Base-by-base conservation (phyloP, 2,797 vertebrate genomes). In the Salmo trutta region DNA sequence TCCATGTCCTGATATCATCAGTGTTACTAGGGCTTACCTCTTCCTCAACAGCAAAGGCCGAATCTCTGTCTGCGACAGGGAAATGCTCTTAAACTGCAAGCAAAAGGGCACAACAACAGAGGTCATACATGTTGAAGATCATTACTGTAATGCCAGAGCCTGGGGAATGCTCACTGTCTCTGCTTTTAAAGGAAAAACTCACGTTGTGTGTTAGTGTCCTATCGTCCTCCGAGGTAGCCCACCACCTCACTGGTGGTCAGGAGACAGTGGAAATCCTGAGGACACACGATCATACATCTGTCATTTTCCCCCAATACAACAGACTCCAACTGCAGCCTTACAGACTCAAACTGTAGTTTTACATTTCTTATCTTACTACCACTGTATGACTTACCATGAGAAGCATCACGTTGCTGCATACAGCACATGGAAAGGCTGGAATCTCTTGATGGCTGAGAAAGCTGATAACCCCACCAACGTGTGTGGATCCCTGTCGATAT, bases 251-350 rank as follows among this genome's bases (percentile, higher is more conserved):
- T 99, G 73, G 94, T 94, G 0, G 97, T 99, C 91, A 99, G 83
- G 92, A 99, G 98, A 89, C 97, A 97, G 91, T 99, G 98, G 90
- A 99, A 99, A 88, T 99, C 98, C 98, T 99, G 66, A 17, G 36
- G 21, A 75, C 31, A 51, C 24, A 24, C 36, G 29, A 47, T 41
- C 41, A 47, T 47, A 29, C 17, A 74, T 71, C 21, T 17, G 54
- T 64, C 24, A 51, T 19, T 17, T n/a, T 24, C 19, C 51, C 27
- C 53, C 52, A 59, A 36, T 17, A 19, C 54, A 62, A 21, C 41
- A 12, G 41, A 36, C 24, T 54, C 53, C 19, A 54, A 64, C 59
- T 3, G 8, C 12, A 65, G 17, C 33, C 17, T 36, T 29, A n/a
- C 33, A 36, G 33, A 47, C 24, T 59, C 19, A 59, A 59, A 65